phyloP scores from a whole-genome alignment of 2,113 vertebrate species.

The Micromys minutus region DNA sequence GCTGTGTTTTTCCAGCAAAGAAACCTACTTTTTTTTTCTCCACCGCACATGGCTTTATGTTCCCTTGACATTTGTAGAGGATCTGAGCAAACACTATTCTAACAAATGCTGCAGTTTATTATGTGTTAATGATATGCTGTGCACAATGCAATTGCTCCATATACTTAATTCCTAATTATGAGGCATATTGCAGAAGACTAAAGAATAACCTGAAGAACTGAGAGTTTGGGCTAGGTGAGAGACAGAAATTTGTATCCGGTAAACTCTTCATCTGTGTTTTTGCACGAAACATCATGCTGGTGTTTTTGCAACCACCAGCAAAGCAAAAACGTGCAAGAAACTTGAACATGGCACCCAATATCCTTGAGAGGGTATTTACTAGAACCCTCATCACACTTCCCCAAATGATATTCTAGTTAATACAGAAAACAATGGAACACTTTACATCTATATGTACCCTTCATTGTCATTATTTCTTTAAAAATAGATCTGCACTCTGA shows the following conservation, averaged over 20 bases:
- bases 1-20: constrained; percentile 18
- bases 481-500: background rate
- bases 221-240: background rate
- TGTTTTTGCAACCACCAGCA: background rate
- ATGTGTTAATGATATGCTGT: constrained; percentile 27
- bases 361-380: rapidly evolving
- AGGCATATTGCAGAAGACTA: background rate
- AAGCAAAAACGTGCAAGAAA: background rate
- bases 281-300: background rate
- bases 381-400: background rate
- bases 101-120: constrained; percentile 37
- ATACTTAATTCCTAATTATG: background rate
- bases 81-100: constrained; percentile 30
- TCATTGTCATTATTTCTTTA: background rate
- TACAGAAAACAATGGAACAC: background rate
- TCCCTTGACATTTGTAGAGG: background rate
- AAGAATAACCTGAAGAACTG: background rate
- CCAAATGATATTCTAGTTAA: background rate
- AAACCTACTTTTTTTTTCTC: background rate
- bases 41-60: background rate
- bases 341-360: background rate
- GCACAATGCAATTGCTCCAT: background rate
- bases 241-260: background rate
- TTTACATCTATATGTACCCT: background rate
- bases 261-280: background rate